These are phyloP conservation scores for Ivindomyrus marchei DNA, from an alignment of 2,113 vertebrate genomes.

Conservation along the genomic window DNA sequence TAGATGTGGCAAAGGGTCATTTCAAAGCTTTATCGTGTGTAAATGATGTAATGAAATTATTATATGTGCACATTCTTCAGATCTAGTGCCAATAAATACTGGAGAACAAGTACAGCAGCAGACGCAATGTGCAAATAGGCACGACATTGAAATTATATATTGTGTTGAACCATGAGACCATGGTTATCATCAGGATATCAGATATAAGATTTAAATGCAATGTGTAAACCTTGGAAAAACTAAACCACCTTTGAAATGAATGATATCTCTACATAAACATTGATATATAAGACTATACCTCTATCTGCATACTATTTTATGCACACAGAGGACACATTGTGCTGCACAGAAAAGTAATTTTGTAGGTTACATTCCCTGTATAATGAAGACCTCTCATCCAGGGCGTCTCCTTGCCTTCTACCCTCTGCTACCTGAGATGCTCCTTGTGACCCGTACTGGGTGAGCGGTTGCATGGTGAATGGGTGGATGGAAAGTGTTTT, in stretches of 20 bases:
- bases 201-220: background rate
- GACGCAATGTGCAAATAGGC: background rate
- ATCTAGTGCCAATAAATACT: background rate
- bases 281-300: background rate
- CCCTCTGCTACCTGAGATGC: background rate
- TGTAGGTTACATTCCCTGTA: background rate
- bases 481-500: background rate
- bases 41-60: background rate
- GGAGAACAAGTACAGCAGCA: background rate
- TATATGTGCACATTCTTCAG: background rate
- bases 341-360: background rate
- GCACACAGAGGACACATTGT: background rate
- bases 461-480: background rate
- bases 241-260: background rate
- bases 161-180: background rate
- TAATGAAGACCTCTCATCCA: background rate
- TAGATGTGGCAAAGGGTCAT: background rate
- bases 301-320: background rate
- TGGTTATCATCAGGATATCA: background rate
- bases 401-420: background rate
- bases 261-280: background rate
- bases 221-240: background rate
- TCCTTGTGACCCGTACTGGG: background rate
- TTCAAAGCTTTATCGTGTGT: background rate
- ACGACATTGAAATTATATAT: background rate